These are phyloP conservation scores for Chelidonichthys spinosus DNA, from an alignment of 2,797 vertebrate genomes.

Conservation along the genomic window DNA sequence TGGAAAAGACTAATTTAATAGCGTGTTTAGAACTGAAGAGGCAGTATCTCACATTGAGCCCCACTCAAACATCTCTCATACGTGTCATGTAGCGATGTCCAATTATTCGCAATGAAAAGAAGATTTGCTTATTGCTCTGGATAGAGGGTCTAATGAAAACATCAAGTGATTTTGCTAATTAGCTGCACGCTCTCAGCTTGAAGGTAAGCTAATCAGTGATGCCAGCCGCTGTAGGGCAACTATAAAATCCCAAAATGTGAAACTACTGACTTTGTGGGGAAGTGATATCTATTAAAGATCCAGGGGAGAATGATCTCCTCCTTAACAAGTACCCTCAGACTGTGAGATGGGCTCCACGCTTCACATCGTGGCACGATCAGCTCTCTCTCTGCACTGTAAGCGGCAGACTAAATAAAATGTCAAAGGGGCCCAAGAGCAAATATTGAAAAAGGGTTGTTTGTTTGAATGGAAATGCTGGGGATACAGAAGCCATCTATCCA, in stretches of 20 bases:
- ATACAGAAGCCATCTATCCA: slow-evolving; percentile 26
- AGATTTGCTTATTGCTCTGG: slow-evolving; percentile 17
- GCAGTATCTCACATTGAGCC: slow-evolving; percentile 16
- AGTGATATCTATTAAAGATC: slow-evolving; percentile 25
- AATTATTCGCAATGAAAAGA: slow-evolving; percentile 45
- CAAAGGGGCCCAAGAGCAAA: slow-evolving; percentile 48
- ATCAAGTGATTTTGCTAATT: slow-evolving; percentile 48
- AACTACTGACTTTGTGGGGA: slow-evolving; percentile 14
- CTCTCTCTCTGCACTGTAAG: slow-evolving; percentile 33
- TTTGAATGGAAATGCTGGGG: slow-evolving; percentile 37
- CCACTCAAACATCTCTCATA: slow-evolving; percentile 14
- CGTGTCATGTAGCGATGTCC: slow-evolving; percentile 27
- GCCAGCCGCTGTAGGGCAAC: slow-evolving; percentile 10
- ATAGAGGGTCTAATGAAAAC: slow-evolving; percentile 30
- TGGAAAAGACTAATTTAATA: slow-evolving; percentile 19
- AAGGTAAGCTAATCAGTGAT: slow-evolving; percentile 25
- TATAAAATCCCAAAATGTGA: slow-evolving; percentile 30
- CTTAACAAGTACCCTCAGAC: slow-evolving; percentile 4
- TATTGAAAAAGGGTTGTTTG: slow-evolving; percentile 51
- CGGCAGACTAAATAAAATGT: slow-evolving; percentile 64
- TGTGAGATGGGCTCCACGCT: slow-evolving; percentile 12
- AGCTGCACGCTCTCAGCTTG: slow-evolving; percentile 24
- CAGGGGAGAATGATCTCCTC: slow-evolving; percentile 1
- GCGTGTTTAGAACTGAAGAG: slow-evolving; percentile 17
- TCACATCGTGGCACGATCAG: slow-evolving; percentile 32